Evolutionary conservation across 2,888 invertebrate genomes (phyloP), one percentile per base, ranked within the genome.

Genomic region (Nemotelus nigrinus): DNA sequence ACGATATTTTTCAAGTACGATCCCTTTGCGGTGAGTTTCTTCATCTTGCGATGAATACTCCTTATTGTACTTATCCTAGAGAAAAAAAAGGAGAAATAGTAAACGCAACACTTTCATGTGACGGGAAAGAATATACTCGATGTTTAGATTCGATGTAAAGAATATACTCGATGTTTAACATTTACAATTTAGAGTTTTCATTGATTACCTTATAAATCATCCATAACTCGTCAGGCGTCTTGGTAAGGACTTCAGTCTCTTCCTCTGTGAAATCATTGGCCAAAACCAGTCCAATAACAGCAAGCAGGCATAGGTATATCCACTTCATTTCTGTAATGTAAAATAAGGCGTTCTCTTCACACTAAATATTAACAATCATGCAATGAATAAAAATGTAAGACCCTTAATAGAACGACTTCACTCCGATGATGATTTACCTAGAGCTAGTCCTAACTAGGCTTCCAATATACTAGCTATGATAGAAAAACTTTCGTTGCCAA

Each of bases 181-280:
- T 25, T 25, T 25, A 25, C 25, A 25, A 25, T 25, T 25, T 25
- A 25, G 25, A 25, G 1, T 25, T 25, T 25, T 25, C 25, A 25
- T 25, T 25, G 25, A 25, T 5, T 48, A 74, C 74, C 60, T 74
- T 74, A 50, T 74, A 74, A 39, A 44, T 25, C 43, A 63, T 41
- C 74, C 74, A 74, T 10, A 74, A 48, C n/a, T 74, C 74, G 8
- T 74, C 74, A 0, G 74, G 74, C 2, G 60, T 60, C 25, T 74
- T 74, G 39, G 45, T 74, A 3, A 74, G n/a, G 7, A 74, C 50
- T 63, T 74, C n/a, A 3, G 48, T 7, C 63, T 74, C 74, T 10
- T 74, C 4, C 2, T 74, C 60, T 8, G 60, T 74, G 5, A 60
- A 39, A n/a, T 74, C 74, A 4, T 60, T 74, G 8, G 74, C 74